Base-by-base conservation (phyloP, 2,888 invertebrate genomes). In the Chalcosyrphus nemorum region DNA sequence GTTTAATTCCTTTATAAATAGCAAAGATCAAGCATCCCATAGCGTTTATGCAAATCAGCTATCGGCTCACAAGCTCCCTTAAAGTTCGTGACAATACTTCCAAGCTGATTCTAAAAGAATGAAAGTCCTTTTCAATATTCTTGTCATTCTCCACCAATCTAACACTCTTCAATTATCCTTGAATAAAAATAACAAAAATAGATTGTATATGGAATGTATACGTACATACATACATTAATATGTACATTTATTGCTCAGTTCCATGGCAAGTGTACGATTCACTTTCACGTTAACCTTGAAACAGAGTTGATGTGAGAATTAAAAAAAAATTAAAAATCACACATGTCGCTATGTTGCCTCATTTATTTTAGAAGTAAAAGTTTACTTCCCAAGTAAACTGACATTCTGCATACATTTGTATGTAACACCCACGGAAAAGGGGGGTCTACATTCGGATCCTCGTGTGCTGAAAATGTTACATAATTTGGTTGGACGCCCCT, bases 211-310 rank as follows among this genome's bases (percentile, higher is more conserved):
- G n/a, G n/a, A n/a, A n/a, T n/a, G n/a, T n/a, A n/a, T n/a, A n/a
- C n/a, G n/a, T n/a, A n/a, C n/a, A n/a, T n/a, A n/a, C n/a, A n/a
- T n/a, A n/a, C n/a, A n/a, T n/a, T n/a, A n/a, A n/a, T n/a, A n/a
- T n/a, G n/a, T n/a, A n/a, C n/a, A 52, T 59, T 47, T 70, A 52
- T 65, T 54, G 45, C 66, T 59, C 54, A 52, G 65, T 52, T 57
- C 45, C 80, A 47, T 68, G 71, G 47, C 27, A 54, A 27, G 24
- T 24, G n/a, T n/a, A n/a, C 13, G 24, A 17, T 56, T 52, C 81
- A 65, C 81, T 81, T 77, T 81, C 71, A 71, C 81, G 76, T 61
- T 71, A 45, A 65, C 76, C 81, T 71, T 81, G 65, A 71, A 68
- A 52, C 21, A n/a, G 21, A 32, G 13, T 13, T 13, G 38, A 38